A percentile compares a stretch with the other conserved stretches of the same genome.
phyloP scores from a whole-genome alignment of 2,888 invertebrate genomes.

The Limulus polyphemus region DNA sequence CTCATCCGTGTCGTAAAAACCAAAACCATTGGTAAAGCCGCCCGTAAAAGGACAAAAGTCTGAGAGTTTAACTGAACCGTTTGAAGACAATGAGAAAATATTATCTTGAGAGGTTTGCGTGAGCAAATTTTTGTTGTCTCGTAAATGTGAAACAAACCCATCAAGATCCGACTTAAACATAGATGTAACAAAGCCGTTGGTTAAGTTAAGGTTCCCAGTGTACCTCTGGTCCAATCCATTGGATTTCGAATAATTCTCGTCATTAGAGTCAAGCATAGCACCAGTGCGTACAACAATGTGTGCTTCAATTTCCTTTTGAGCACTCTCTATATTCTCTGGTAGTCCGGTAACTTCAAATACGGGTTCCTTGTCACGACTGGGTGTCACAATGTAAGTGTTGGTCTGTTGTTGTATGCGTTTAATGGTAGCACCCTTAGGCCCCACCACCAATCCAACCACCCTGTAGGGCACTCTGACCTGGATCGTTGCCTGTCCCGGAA shows the following conservation, averaged over 20 bases:
- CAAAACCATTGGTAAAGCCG: conserved; percentile 13
- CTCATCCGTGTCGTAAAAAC: conserved; percentile 35
- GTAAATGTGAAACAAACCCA: conserved; percentile 10
- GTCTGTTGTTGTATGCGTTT: conserved; percentile 99
- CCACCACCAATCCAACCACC: conserved; percentile 96
- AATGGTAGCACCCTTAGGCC: conserved; percentile 98
- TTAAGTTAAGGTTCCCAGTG: conserved; percentile 16
- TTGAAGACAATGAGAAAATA: conserved; percentile 5
- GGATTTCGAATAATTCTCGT: conserved; percentile 9
- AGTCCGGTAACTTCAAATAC: conserved; percentile 90
- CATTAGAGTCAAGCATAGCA: conserved; percentile 41
- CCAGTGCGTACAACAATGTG: conserved; percentile 94
- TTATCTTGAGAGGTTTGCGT: conserved; percentile 7
- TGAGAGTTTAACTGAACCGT: conserved; percentile 9
- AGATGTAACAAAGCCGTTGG: conserved; percentile 5
- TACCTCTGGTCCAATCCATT: conserved; percentile 9
- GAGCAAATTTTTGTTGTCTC: conserved; percentile 18
- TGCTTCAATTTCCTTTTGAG: conserved; percentile 90
- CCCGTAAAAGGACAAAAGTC: conserved; percentile 5
- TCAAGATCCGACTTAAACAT: conserved; percentile 9
- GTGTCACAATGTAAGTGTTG: conserved; percentile 97
- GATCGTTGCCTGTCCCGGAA: conserved; percentile 83
- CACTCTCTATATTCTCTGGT: conserved; percentile 91
- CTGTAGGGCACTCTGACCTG: conserved; percentile 91
- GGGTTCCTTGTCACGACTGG: conserved; percentile 95